Conservation (phyloP, 2,797 vertebrate genomes). For the Onychomys torridus region DNA sequence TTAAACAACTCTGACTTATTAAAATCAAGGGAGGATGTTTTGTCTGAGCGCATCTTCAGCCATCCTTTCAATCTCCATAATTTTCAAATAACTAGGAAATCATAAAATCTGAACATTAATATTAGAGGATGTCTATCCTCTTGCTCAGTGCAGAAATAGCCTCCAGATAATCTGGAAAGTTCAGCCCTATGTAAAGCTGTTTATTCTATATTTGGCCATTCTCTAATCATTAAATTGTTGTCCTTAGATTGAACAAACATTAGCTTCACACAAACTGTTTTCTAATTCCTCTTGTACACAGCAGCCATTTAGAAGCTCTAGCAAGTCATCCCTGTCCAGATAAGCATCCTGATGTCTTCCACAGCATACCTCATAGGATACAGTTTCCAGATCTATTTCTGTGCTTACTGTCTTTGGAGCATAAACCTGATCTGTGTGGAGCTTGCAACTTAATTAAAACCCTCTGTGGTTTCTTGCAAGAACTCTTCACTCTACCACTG, state of each 20-base stretch:
- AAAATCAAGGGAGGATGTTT: constrained; percentile 44
- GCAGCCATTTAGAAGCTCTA: background rate
- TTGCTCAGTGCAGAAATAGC: background rate
- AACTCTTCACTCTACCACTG: too few relatives aligned
- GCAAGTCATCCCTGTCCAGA: background rate
- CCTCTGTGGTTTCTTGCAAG: constrained; percentile 24
- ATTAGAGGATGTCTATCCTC: background rate
- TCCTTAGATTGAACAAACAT: constrained; percentile 45
- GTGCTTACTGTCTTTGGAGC: background rate
- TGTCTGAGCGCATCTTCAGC: background rate
- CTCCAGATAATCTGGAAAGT: constrained; percentile 23
- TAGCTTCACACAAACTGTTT: background rate
- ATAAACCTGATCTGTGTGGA: constrained; percentile 19
- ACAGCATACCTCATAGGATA: constrained; percentile 3
- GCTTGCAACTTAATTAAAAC: constrained; percentile 49
- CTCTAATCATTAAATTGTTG: constrained; percentile 6
- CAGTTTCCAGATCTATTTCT: constrained; percentile 33
- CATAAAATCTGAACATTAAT: background rate
- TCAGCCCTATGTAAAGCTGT: background rate
- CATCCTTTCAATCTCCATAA: constrained; percentile 22
- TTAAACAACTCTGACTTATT: background rate
- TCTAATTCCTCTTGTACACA: constrained; percentile 40
- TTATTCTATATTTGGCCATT: constrained; percentile 1
- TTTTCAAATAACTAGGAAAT: constrained; percentile 28
- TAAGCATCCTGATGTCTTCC: constrained; percentile 34